Conservation (phyloP, 2,113 vertebrate genomes). For the Microcebus tavaratra region DNA sequence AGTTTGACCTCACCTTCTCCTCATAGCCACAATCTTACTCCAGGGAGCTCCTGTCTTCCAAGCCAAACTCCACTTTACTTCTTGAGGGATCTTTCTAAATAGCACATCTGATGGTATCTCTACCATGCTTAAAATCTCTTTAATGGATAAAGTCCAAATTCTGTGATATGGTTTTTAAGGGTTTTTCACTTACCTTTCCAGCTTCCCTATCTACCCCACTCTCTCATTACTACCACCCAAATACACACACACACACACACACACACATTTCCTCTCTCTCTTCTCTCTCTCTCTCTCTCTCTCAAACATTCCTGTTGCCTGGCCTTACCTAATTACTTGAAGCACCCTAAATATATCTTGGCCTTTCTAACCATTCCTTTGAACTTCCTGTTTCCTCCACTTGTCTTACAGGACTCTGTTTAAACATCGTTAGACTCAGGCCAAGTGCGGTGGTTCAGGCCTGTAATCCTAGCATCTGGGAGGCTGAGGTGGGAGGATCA, state of each 20-base stretch:
- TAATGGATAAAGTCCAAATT: neutral
- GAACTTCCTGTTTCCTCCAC: neutral
- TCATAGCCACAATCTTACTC: neutral
- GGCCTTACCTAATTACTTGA: neutral
- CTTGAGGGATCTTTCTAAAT: neutral
- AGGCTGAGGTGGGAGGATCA: too few species aligned
- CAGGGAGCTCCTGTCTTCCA: neutral
- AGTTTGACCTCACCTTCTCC: neutral
- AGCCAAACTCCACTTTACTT: neutral
- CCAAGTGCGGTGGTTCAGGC: too few species aligned
- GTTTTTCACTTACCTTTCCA: neutral
- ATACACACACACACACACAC: accelerated
- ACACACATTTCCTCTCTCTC: neutral
- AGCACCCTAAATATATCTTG: neutral
- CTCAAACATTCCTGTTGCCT: neutral
- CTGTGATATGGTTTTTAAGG: neutral
- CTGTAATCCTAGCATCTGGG: too few species aligned
- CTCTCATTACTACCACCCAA: accelerated
- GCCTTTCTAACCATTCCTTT: neutral
- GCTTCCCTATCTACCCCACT: neutral
- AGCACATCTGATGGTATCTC: neutral
- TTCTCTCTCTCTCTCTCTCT: neutral
- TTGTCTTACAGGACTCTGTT: neutral
- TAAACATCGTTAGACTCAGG: neutral
- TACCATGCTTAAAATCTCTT: neutral